Base-by-base conservation (phyloP, 2,113 vertebrate species). In the Spheniscus mendiculus region DNA sequence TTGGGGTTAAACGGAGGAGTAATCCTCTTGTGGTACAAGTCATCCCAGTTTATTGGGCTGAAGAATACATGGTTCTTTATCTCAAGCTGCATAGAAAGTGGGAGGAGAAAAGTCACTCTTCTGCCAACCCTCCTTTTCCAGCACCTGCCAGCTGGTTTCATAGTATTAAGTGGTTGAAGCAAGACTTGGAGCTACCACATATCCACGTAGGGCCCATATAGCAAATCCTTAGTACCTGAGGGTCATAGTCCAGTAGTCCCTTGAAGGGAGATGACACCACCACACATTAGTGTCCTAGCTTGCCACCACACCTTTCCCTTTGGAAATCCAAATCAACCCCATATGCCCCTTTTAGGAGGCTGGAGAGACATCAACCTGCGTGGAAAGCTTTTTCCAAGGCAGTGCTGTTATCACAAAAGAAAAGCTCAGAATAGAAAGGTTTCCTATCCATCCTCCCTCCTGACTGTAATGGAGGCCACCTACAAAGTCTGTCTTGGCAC, bases 61-160 rank as follows among this genome's bases (percentile, higher is more conserved):
- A 99, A 99, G 98, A 99, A 99, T 8, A 98, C 86, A 0, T 99
- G 99, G 92, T 98, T 99, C 98, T 99, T 99, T 95, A 99, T 99
- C 98, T 99, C 99, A 59, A 99, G 97, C 99, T 99, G 95, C 36
- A 95, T 11, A 72, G 70, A 96, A 96, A 95, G 29, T 2, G 27
- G 23, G 30, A 23, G 56, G 65, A 19, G 44, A 30, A 22, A 67
- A 12, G 36, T 92, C 50, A 94, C 6, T 67, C 25, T 77, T 65
- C 59, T 47, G 15, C 32, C 44, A 91, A 2, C 4, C 4, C 13
- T 71, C 42, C 12, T 84, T 79, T 90, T 40, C 27, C 49, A 92
- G 20, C 30, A n/a, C 30, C 40, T 50, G 10, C 44, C 45, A 87
- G 8, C 20, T 61, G 21, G 2, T 65, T 77, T 85, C 62, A 58